Evolutionary conservation across 2,797 vertebrate species (phyloP), one percentile per base, ranked within the genome.

Genomic region (Rhinophrynus dorsalis): DNA sequence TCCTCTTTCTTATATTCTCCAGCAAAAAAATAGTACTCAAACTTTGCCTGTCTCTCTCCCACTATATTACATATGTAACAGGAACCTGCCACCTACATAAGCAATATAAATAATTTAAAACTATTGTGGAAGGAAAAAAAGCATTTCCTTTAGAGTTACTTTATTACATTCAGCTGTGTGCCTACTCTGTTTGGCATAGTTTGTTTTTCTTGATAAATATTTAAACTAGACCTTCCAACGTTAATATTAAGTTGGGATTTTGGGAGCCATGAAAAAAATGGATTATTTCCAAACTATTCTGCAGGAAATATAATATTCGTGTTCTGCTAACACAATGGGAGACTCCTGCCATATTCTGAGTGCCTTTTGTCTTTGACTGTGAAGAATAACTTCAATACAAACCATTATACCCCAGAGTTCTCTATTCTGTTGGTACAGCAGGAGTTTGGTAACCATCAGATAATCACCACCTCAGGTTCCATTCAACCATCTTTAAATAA

Each of bases 121-220:
- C 32, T 18, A 18, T 5, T 13, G 38, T 55, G n/a, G 59, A 55
- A 23, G 30, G 45, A 27, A 8, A 23, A 37, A 50, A 30, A 11
- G 18, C 23, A 47, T 11, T 37, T 38, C 61, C 10, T 56, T 64
- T 13, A 20, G 45, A 29, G 26, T 58, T 32, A 42, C 42, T 29
- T 73, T 60, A 59, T 66, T 60, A 42, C 44, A 60, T 21, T 66
- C 52, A 32, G 42, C 51, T 3, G 6, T 47, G 29, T 3, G 13
- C 12, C 30, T 55, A n/a, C 47, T 57, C 17, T 65, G 18, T 37
- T 27, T 32, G 67, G 27, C 38, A 55, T 57, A 20, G 52, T 64
- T 73, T 66, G 61, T 73, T 73, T 67, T 60, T 66, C 37, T 27
- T 60, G 47, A 73, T 73, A 73, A 73, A 73, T 73, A 67, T 73